Evolutionary conservation across 92 coral and sea anemone species (phyloP).

Genomic region (Diadumene lineata): DNA sequence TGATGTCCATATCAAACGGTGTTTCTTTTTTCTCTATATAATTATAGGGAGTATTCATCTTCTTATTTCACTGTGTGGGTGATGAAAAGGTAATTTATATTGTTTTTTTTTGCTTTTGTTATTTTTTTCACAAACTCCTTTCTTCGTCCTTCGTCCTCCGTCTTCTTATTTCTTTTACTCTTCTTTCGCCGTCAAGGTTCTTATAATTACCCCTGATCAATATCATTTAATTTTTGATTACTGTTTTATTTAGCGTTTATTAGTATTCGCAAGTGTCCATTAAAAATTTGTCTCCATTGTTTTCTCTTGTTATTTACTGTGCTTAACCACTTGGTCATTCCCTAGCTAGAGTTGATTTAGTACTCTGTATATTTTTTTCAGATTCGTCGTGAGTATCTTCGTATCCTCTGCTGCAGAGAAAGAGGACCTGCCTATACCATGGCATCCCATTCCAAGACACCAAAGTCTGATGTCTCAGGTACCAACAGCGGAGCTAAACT

Average conservation of each 20-base stretch:
- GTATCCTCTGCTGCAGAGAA: conserved; percentile 70
- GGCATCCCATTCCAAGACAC: conserved; percentile 53
- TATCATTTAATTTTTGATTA: too few relatives aligned
- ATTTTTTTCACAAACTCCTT: not conserved
- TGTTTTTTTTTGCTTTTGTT: not conserved
- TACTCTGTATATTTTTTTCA: conserved; percentile 3
- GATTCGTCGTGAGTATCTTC: conserved; percentile 79
- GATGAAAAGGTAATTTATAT: conserved; percentile 80
- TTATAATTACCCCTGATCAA: not conserved
- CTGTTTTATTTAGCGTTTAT: not conserved
- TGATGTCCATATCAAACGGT: too few relatives aligned
- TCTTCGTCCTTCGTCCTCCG: not conserved
- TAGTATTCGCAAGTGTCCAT: too few relatives aligned
- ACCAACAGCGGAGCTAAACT: conserved; percentile 36
- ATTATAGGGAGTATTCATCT: conserved; percentile 83
- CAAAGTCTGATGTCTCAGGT: conserved; percentile 43
- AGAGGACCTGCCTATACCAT: conserved; percentile 64
- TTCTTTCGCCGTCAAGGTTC: not conserved
- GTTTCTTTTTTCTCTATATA: too few relatives aligned
- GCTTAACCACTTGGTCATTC: too few relatives aligned
- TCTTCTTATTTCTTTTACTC: not conserved
- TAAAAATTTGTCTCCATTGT: too few relatives aligned
- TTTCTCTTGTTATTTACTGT: too few relatives aligned
- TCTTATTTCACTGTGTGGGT: conserved; percentile 88
- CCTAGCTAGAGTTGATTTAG: too few relatives aligned